Evolutionary conservation across 2,797 vertebrate genomes (phyloP), one percentile per base, ranked within the genome.

Genomic region (Catamblyrhynchus diadema): DNA sequence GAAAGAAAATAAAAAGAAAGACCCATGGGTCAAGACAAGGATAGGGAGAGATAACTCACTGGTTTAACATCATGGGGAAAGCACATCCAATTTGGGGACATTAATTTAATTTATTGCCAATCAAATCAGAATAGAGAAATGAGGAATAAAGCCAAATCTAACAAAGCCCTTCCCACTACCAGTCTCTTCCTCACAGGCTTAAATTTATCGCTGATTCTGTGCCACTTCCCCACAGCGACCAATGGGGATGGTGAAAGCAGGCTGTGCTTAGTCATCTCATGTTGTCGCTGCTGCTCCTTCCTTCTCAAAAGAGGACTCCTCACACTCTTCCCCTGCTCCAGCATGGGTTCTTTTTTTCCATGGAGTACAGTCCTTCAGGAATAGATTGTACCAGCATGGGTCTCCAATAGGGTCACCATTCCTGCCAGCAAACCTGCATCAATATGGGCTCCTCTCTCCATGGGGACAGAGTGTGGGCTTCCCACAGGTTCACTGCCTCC

Each of bases 391-490:
- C 33, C 25, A 45, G 25, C 33, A 24, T 33, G 14, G 4, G 3
- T 39, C 5, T 50, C n/a, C 20, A 37, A 37, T 1, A 57, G 14
- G 10, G 15, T 57, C 12, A 64, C 14, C 30, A 32, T 33, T 39
- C 5, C 37, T 71, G 14, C 24, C 39, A 51, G 10, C n/a, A 64
- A 77, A 77, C 21, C 6, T 32, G 4, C 1, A 0, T 39, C 14
- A 50, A 8, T 56, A 35, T 12, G 21, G 12, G 12, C 19, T 77
- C 15, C 4, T 51, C 17, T n/a, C 27, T 51, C 18, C 44, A 27
- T 16, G 4, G 18, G 22, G 7, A 39, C 10, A 71, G n/a, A 59
- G 12, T 0, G 0, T 33, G n/a, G n/a, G 37, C 12, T 82, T 70
- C 44, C 50, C 17, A 54, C 6, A 17, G 14, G 4, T 8, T 22